Base-by-base conservation (phyloP, 2,888 invertebrate species). In the Serrognathus titanus region DNA sequence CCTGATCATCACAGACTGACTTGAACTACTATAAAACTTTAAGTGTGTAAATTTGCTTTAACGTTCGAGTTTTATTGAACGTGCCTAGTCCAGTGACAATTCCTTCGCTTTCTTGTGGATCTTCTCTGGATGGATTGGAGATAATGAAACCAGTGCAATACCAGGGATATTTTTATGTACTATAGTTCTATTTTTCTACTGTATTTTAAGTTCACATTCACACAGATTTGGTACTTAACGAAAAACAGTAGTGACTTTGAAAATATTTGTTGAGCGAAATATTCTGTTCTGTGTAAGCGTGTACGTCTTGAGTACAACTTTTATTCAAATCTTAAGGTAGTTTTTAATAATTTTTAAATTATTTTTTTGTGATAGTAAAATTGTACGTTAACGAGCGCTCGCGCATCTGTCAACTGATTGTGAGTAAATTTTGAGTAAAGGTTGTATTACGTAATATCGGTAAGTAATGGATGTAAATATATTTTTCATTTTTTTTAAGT, bases 61-160 rank as follows among this genome's bases (percentile, higher is more conserved):
- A 58, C 69, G 63, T 71, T 71, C 72, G 70, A 74, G 72, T 73
- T 73, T 70, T 72, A 73, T 73, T 68, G 70, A 70, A 70, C 70
- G 71, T 65, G 69, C 72, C 72, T 75, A 75, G 75, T 75, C 75
- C 71, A 70, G 67, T 73, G 73, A 72, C 71, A 60, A 66, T 66
- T 64, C 63, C 63, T 65, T 66, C 53, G 63, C 64, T 67, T 68
- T 59, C 52, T 39, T 45, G 36, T 38, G 51, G 57, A 59, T 58
- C 41, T 54, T 53, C 47, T 57, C 54, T 56, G 56, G 59, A 49
- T 41, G 37, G 13, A 53, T 53, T 58, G 59, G 47, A 50, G 51
- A n/a, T 39, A 10, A 43, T 20, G 41, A 51, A 20, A 46, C 51
- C 48, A 48, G 57, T 60, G 55, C 48, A 48, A 49, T 60, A 48